Evolutionary conservation across 2,888 invertebrate genomes (phyloP).

Genomic region (Brachynemurus nebulosus): DNA sequence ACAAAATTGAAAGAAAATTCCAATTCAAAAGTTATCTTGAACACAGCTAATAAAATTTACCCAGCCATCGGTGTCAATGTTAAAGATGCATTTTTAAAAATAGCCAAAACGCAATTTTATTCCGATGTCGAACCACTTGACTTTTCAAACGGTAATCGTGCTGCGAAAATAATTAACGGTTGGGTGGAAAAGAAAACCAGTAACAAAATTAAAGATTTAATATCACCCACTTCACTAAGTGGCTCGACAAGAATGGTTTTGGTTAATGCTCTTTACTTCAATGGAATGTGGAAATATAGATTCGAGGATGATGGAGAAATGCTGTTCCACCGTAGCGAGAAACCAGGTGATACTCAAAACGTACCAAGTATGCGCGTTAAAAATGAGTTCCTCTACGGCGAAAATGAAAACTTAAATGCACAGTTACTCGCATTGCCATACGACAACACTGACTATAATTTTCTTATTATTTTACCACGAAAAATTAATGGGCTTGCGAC

Average conservation of each 20-base stretch:
- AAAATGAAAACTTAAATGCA: slow-evolving; percentile 21
- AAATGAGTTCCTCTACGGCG: slow-evolving; percentile 22
- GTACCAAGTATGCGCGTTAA: slow-evolving; percentile 25
- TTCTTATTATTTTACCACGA: slow-evolving; percentile 20
- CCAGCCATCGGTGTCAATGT: neutral
- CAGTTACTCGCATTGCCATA: slow-evolving; percentile 25
- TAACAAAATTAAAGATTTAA: slow-evolving; percentile 25
- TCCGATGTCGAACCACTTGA: slow-evolving; percentile 19
- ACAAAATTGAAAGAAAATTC: neutral
- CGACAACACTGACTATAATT: slow-evolving; percentile 16
- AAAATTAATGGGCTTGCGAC: slow-evolving; percentile 12
- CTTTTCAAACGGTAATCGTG: slow-evolving; percentile 17
- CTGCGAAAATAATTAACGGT: slow-evolving; percentile 24
- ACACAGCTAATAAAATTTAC: slow-evolving; percentile 1
- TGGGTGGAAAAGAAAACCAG: slow-evolving; percentile 28
- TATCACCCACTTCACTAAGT: slow-evolving; percentile 19
- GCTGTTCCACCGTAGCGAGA: slow-evolving; percentile 20
- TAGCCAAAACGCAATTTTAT: neutral
- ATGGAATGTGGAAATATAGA: slow-evolving; percentile 21
- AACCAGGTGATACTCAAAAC: slow-evolving; percentile 17
- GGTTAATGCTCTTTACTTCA: slow-evolving; percentile 28
- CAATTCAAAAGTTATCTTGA: slow-evolving; percentile 5
- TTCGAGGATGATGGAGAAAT: neutral
- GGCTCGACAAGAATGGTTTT: slow-evolving; percentile 23
- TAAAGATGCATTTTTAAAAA: neutral